phyloP scores from a whole-genome alignment of 2,888 invertebrate species.

The Caenorhabditis parvicauda region DNA sequence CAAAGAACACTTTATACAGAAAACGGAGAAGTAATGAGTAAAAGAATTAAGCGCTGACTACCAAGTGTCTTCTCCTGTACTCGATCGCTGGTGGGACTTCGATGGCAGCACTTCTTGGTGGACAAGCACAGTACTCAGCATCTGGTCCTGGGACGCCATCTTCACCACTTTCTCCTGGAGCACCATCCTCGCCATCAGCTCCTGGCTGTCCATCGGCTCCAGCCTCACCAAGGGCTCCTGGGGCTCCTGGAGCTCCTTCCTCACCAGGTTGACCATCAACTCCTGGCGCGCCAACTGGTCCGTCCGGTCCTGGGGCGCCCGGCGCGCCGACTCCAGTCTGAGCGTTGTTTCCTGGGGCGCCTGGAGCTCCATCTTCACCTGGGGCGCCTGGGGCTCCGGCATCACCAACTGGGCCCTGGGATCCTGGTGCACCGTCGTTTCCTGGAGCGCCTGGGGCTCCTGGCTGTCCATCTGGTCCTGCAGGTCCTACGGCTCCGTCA shows the following conservation, averaged over 20 bases:
- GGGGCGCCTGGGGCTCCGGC: conserved; percentile 7
- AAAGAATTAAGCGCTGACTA: too few relatives aligned
- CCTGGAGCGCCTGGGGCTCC: conserved; percentile 7
- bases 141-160: conserved; percentile 16
- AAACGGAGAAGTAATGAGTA: not conserved
- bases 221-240: conserved; percentile 12
- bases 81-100: conserved; percentile 12
- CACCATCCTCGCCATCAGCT: conserved; percentile 13
- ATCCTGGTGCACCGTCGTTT: conserved; percentile 10
- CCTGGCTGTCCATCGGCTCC: conserved; percentile 18
- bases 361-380: conserved; percentile 8
- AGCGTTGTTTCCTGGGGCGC: conserved; percentile 8
- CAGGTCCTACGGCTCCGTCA: conserved; percentile 16
- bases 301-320: conserved; percentile 13
- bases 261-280: conserved; percentile 3
- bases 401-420: conserved; percentile 9
- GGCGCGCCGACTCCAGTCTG: conserved; percentile 17
- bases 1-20: conserved; percentile 7
- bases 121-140: conserved; percentile 16
- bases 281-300: conserved; percentile 12
- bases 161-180: conserved; percentile 7
- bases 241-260: conserved; percentile 9
- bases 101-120: conserved; percentile 16
- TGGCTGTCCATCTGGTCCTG: conserved; percentile 21
- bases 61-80: conserved; percentile 13